Conservation (phyloP, 2,113 vertebrate genomes). For the Ciconia maguari region DNA sequence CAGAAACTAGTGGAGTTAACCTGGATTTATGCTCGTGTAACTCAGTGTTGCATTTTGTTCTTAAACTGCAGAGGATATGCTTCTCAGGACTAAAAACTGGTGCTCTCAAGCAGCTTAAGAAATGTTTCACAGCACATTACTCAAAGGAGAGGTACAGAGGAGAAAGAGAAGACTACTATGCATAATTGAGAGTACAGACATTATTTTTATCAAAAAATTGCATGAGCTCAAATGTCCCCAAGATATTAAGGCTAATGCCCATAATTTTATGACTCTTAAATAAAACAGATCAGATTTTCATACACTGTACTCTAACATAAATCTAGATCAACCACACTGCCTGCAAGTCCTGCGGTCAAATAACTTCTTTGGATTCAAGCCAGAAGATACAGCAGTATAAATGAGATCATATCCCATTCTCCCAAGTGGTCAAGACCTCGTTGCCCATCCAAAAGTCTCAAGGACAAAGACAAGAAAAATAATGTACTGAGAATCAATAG, state of each 20-base stretch:
- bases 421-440: not conserved
- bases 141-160: not conserved
- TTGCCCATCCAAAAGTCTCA: not conserved
- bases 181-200: not conserved
- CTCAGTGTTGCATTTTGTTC: not conserved
- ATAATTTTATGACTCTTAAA: not conserved
- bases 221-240: not conserved
- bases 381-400: not conserved
- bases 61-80: not conserved
- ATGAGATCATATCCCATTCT: slow-evolving; percentile 16
- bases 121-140: not conserved
- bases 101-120: not conserved
- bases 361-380: not conserved
- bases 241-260: not conserved
- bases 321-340: not conserved
- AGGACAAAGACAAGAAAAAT: slow-evolving; percentile 8
- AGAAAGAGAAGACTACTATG: not conserved
- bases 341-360: not conserved
- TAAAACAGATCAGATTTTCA: slow-evolving; percentile 16
- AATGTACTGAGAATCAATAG: not conserved
- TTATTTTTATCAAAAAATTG: not conserved
- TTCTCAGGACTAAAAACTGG: not conserved
- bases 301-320: not conserved
- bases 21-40: not conserved
- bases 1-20: not conserved